These are phyloP conservation scores for Microtus oregoni DNA, from an alignment of 2,113 vertebrate genomes.

Conservation along the genomic window DNA sequence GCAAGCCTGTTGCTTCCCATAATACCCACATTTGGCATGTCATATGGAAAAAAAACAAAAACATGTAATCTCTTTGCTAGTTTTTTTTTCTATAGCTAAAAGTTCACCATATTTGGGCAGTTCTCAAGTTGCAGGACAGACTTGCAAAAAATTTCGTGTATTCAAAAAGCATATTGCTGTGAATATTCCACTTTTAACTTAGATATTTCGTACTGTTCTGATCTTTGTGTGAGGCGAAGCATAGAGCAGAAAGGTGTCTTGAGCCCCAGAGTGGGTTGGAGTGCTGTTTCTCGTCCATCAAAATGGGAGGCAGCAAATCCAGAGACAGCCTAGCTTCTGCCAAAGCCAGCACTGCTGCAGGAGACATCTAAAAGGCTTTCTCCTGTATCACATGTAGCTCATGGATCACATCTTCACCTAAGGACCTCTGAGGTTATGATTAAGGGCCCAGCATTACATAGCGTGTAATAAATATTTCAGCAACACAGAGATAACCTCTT, in stretches of 20 bases:
- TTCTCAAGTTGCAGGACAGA: conserved; percentile 36
- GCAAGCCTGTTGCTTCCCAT: neutral
- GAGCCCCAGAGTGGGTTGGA: neutral
- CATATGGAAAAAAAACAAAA: conserved; percentile 57
- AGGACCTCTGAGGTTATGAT: neutral
- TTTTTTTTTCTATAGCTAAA: conserved; percentile 24
- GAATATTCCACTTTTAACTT: neutral
- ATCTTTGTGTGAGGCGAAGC: neutral
- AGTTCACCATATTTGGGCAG: conserved; percentile 45
- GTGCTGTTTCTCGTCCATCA: neutral
- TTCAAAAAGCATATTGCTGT: neutral
- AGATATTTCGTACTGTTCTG: neutral
- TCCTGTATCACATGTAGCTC: neutral
- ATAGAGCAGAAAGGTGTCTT: neutral
- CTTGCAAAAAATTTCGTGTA: conserved; percentile 24
- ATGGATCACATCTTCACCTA: neutral
- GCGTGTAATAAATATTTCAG: neutral
- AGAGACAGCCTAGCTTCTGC: neutral
- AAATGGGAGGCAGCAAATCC: neutral
- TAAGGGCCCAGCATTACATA: neutral
- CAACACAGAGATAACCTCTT: neutral
- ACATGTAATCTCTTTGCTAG: conserved; percentile 41
- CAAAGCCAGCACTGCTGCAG: neutral
- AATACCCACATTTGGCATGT: conserved; percentile 30
- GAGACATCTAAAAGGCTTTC: neutral